These are phyloP conservation scores for Condylura cristata DNA, from an alignment of 2,113 vertebrate genomes.

Conservation along the genomic window DNA sequence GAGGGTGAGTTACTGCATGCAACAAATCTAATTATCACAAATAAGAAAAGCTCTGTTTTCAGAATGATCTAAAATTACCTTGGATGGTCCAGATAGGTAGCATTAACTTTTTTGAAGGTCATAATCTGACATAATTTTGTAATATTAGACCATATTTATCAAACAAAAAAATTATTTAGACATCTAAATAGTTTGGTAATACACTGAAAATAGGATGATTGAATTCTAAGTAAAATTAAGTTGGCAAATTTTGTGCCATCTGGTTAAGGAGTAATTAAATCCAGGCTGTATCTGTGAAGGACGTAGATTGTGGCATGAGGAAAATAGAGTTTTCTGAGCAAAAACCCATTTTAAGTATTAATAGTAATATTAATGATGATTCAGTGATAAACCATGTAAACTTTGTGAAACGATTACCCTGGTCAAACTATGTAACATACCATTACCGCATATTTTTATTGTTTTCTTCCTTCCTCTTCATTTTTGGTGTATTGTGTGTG, in stretches of 20 bases:
- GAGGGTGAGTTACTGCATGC: neutral
- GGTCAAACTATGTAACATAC: neutral
- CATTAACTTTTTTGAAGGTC: neutral
- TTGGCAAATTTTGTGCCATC: neutral
- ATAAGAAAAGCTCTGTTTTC: neutral
- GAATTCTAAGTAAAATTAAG: slow-evolving; percentile 54
- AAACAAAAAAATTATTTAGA: neutral
- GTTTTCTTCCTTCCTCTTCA: neutral
- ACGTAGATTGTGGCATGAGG: neutral
- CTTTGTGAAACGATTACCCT: neutral
- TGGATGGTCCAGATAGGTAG: neutral
- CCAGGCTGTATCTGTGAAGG: neutral
- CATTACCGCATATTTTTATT: neutral
- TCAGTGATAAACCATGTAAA: neutral
- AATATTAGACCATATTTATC: neutral
- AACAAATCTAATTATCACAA: neutral
- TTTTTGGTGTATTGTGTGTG: too few relatives aligned
- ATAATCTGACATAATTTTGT: neutral
- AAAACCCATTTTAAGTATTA: neutral
- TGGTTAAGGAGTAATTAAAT: neutral
- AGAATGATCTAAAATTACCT: neutral
- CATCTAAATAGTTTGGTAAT: neutral
- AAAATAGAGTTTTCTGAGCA: neutral
- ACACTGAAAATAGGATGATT: slow-evolving; percentile 11
- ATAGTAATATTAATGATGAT: neutral